phyloP scores from a whole-genome alignment of 1,140 invertebrate species.

The Drosophila sp. region DNA sequence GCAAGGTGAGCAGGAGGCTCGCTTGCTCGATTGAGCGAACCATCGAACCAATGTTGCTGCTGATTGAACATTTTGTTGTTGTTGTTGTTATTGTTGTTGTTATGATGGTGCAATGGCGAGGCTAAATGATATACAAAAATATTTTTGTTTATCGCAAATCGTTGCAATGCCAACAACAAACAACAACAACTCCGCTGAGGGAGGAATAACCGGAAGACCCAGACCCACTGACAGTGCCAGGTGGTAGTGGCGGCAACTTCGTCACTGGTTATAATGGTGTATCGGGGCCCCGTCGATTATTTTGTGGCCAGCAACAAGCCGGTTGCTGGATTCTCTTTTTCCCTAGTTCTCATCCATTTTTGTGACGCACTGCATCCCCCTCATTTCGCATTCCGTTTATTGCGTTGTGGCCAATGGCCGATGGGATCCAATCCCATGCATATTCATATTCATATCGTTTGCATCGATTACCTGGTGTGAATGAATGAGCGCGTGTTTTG shows the following conservation, averaged over 20 bases:
- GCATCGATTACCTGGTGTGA: background rate
- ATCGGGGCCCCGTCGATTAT: background rate
- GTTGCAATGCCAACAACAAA: constrained; percentile 20
- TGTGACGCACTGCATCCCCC: constrained; percentile 6
- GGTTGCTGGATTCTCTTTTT: constrained; percentile 1
- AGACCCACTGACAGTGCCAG: constrained; percentile 1
- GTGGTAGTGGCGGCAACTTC: background rate
- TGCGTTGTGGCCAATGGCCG: constrained; percentile 23
- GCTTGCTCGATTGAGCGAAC: constrained; percentile 23
- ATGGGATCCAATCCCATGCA: constrained; percentile 2
- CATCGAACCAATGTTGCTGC: background rate
- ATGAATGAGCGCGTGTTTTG: no score
- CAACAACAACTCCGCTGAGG: constrained; percentile 9
- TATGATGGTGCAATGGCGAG: constrained; percentile 60
- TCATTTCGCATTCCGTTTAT: background rate
- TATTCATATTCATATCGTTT: constrained; percentile 14
- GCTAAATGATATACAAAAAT: constrained; percentile 43
- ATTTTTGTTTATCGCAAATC: constrained; percentile 54
- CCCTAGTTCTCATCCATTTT: background rate
- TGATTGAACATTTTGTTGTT: no score
- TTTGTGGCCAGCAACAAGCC: background rate
- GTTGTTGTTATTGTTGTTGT: background rate
- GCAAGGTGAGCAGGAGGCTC: constrained; percentile 63
- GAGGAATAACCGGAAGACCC: constrained; percentile 22
- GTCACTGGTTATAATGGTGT: constrained; percentile 1